Percentiles rank a stretch among this genome's conserved stretches.
Conservation (phyloP, 2,113 vertebrate species). For the Platysteira castanea region DNA sequence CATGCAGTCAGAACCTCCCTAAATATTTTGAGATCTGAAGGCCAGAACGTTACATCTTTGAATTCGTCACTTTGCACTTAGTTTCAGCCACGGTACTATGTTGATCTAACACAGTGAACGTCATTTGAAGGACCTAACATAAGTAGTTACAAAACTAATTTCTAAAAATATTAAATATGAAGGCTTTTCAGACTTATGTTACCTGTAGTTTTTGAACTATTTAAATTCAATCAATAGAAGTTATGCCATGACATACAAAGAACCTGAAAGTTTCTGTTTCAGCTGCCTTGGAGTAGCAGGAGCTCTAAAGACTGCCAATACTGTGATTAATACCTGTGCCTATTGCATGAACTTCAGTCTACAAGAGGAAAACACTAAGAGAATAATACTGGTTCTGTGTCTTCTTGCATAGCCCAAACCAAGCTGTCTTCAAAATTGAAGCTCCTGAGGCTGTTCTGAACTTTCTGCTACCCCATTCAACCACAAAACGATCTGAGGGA, state of each 20-base stretch:
- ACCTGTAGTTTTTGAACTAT: neutral
- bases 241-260: neutral
- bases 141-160: neutral
- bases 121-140: neutral
- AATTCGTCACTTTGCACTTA: neutral
- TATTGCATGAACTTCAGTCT: neutral
- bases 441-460: neutral
- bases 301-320: neutral
- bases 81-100: neutral
- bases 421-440: neutral
- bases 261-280: neutral
- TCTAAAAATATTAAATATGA: neutral
- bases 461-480: neutral
- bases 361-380: neutral
- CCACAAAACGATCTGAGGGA: neutral
- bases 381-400: neutral
- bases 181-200: neutral
- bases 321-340: neutral
- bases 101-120: neutral
- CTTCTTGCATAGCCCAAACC: neutral
- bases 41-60: neutral
- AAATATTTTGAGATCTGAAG: neutral
- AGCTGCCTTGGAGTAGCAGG: neutral
- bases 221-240: neutral
- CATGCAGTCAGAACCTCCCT: neutral